Evolutionary conservation across 1,140 invertebrate genomes (phyloP), one percentile per base, ranked within the genome.

Genomic region (Forficula auricularia): DNA sequence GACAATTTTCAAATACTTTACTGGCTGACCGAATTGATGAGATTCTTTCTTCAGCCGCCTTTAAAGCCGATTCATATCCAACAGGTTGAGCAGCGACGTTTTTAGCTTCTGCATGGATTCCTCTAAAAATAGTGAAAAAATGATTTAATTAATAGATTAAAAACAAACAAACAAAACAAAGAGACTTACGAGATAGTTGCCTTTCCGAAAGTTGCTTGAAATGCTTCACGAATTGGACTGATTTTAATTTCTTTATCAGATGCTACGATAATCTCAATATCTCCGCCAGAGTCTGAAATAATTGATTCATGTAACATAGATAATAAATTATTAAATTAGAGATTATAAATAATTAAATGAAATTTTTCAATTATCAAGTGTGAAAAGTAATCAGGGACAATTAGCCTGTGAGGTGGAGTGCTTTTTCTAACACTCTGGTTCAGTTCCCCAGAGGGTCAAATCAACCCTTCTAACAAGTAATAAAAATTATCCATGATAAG

Each of bases 191-290:
- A 63, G 16, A 86, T 73, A 50, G 77, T 83, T 9, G 82, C 82
- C 62, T 77, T 77, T 16, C 81, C 81, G 67, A 89, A 86, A 3
- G 82, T 71, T 43, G 66, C 59, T 58, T 85, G 82, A 53, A 87
- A 85, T 46, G 82, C 83, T 61, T 87, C 82, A 54, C 82, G 67
- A n/a, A 87, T 61, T 9, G 81, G 70, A 49, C 73, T 73, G 20
- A 87, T 62, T 65, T 84, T 82, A 1, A 70, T 67, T 54, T 85
- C 81, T 57, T 84, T 79, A 43, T 77, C 71, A 4, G 81, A 83
- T 22, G 82, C 76, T 8, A 87, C 79, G 31, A 82, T 61, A 13
- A 87, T 60, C 54, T 80, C 71, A 9, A 81, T 59, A 60, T 83
- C 80, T 36, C 82, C 80, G 27, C 80, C 79, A 53, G 77, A 79